A percentile compares a stretch with the other conserved stretches of the same genome.
Evolutionary conservation across 1,140 invertebrate species (phyloP).

Genomic region (Pectinophora gossypiella): DNA sequence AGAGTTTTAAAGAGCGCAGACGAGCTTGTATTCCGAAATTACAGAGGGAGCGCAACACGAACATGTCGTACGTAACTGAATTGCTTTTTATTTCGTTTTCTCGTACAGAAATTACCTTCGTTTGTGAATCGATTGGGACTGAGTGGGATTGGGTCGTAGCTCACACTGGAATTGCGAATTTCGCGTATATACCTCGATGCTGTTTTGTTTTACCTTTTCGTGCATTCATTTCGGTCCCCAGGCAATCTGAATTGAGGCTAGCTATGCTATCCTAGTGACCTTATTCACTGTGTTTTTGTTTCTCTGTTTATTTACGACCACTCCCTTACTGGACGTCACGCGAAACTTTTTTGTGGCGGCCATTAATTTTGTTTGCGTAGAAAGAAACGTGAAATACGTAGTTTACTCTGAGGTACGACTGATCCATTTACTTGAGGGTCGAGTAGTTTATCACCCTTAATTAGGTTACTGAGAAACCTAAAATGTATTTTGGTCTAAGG

Average conservation of each 20-base stretch:
- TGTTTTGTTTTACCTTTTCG: slow-evolving; percentile 1
- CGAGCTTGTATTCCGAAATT: background rate
- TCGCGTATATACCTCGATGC: background rate
- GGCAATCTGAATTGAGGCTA: background rate
- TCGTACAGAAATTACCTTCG: slow-evolving; percentile 1
- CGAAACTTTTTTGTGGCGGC: no score
- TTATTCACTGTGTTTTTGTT: no score
- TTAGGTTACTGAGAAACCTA: no score
- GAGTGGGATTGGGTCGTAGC: background rate
- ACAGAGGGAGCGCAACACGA: background rate
- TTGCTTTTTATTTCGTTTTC: background rate
- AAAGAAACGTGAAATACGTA: no score
- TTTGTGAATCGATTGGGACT: background rate
- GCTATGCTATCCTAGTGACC: background rate
- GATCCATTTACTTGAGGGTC: no score
- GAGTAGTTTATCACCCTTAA: no score
- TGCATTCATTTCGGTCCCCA: background rate
- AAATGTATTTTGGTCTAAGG: no score
- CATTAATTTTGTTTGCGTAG: no score
- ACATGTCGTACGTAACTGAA: background rate
- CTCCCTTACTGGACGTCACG: no score
- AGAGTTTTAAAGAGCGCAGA: background rate
- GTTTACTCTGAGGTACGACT: no score
- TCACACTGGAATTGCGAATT: slow-evolving; percentile 1
- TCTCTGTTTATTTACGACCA: no score